These are phyloP conservation scores for Mareca strepera DNA, from an alignment of 2,797 vertebrate genomes.

Conservation along the genomic window DNA sequence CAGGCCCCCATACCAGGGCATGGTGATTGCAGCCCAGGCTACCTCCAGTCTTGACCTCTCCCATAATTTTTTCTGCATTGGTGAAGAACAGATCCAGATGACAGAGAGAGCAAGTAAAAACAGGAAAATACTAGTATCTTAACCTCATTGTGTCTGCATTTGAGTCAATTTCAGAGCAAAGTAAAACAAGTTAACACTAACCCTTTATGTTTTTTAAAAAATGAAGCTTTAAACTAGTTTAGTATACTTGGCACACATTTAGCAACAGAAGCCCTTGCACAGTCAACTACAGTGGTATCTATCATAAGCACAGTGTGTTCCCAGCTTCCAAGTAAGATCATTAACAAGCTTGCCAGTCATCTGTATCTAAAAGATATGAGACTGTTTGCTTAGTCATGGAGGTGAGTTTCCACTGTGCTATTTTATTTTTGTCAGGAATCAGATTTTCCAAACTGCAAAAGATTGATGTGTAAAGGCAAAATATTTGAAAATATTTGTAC, in stretches of 20 bases:
- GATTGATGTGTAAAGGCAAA: background rate
- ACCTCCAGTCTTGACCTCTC: too few relatives aligned
- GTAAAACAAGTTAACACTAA: background rate
- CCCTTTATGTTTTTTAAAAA: background rate
- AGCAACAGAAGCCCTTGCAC: background rate
- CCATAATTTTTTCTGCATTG: too few relatives aligned
- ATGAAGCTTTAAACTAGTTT: background rate
- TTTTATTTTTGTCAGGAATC: background rate
- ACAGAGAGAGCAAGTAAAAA: background rate
- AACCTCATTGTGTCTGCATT: background rate
- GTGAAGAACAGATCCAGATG: too few relatives aligned
- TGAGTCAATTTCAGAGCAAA: background rate
- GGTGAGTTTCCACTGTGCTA: background rate
- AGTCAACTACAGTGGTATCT: background rate
- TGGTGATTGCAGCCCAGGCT: too few relatives aligned
- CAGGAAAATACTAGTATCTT: background rate
- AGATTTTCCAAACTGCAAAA: background rate
- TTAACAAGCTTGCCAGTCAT: background rate
- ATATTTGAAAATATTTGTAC: background rate
- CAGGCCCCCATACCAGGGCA: too few relatives aligned
- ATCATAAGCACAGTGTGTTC: background rate
- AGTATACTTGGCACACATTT: background rate
- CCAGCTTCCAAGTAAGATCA: background rate
- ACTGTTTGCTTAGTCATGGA: background rate
- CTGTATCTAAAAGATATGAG: background rate